phyloP scores from a whole-genome alignment of 2,888 invertebrate species.

The Polydrusus pterygomalis region DNA sequence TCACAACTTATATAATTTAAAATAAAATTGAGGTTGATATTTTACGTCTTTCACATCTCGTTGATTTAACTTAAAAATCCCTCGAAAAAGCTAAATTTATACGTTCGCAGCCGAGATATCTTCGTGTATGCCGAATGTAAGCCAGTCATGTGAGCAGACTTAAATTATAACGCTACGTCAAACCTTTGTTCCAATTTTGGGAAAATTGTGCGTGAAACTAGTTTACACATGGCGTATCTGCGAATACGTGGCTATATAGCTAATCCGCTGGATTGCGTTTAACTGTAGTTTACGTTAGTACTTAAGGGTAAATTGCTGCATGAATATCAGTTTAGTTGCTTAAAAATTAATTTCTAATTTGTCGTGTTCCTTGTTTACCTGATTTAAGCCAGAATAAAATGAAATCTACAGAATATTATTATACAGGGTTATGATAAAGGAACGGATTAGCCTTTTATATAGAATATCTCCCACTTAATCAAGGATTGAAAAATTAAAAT shows the following conservation, averaged over 20 bases:
- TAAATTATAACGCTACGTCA: constrained; percentile 46
- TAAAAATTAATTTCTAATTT: constrained; percentile 12
- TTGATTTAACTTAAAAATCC: constrained; percentile 1
- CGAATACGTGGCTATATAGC: constrained; percentile 37
- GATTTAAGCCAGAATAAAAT: background rate
- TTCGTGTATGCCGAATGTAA: constrained; percentile 24
- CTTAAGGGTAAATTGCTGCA: constrained; percentile 22
- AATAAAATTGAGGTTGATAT: background rate
- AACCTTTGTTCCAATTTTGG: constrained; percentile 58
- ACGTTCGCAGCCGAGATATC: constrained; percentile 8
- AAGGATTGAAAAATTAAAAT: too few relatives aligned
- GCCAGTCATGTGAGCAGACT: constrained; percentile 39
- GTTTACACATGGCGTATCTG: constrained; percentile 59
- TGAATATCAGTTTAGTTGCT: constrained; percentile 17
- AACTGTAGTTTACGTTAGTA: constrained; percentile 36
- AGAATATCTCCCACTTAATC: too few relatives aligned
- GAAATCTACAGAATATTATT: background rate
- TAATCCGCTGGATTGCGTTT: constrained; percentile 35
- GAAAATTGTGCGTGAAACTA: constrained; percentile 63
- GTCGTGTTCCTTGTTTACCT: background rate
- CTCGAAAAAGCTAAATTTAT: constrained; percentile 15
- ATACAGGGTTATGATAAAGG: background rate
- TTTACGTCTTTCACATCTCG: constrained; percentile 4
- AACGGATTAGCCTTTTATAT: too few relatives aligned
- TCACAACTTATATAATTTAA: background rate